Conservation (phyloP, 2,888 invertebrate genomes). For the Machimus atricapillus region DNA sequence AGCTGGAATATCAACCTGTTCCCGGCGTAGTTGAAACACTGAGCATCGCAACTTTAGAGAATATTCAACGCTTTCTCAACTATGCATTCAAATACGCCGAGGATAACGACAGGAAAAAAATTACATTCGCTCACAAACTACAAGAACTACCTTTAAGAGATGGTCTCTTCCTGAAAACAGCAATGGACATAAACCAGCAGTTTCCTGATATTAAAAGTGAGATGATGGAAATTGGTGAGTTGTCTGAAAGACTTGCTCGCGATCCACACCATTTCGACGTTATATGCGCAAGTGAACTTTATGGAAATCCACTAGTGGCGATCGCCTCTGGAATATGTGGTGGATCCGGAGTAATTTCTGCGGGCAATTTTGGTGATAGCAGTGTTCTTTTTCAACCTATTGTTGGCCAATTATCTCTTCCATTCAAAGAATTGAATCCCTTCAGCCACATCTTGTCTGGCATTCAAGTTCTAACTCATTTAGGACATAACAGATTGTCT, state of each 20-base stretch:
- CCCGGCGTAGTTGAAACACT: conserved; percentile 56
- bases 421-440: conserved; percentile 51
- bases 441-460: conserved; percentile 53
- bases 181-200: conserved; percentile 46
- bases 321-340: conserved; percentile 54
- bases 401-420: conserved; percentile 54
- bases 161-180: conserved; percentile 50
- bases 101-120: conserved; percentile 48
- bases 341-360: conserved; percentile 54
- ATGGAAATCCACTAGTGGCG: conserved; percentile 54
- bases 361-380: conserved; percentile 52
- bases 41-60: conserved; percentile 48
- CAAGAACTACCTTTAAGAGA: conserved; percentile 53
- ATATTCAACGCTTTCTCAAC: conserved; percentile 49
- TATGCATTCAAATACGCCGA: conserved; percentile 51
- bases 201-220: conserved; percentile 50
- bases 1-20: conserved; percentile 56
- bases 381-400: conserved; percentile 56
- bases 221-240: conserved; percentile 42
- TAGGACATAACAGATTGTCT: conserved; percentile 50
- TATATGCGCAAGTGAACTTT: conserved; percentile 53
- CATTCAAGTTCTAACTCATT: conserved; percentile 51
- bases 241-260: conserved; percentile 46
- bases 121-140: conserved; percentile 53
- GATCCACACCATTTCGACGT: conserved; percentile 53